phyloP scores from a whole-genome alignment of 2,113 vertebrate genomes.

The Hirundichthys speculiger region DNA sequence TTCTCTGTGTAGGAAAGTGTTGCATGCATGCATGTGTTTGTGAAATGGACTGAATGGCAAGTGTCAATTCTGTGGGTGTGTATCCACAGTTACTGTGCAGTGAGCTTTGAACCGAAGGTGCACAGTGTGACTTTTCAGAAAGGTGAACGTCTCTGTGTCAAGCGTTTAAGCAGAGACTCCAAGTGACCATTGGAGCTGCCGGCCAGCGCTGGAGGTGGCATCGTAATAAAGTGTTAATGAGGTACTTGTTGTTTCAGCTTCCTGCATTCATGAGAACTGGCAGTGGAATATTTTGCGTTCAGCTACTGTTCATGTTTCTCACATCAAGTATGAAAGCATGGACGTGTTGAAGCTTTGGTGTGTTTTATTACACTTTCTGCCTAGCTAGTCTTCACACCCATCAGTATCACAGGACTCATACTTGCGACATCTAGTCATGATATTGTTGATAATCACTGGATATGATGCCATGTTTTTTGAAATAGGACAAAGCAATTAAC shows the following conservation, averaged over 20 bases:
- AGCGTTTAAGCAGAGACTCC: not conserved
- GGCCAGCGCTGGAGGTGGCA: constrained; percentile 1
- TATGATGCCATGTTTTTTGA: constrained; percentile 15
- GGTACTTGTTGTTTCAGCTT: constrained; percentile 34
- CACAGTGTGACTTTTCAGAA: not conserved
- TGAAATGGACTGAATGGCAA: constrained; percentile 47
- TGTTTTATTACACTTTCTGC: constrained; percentile 43
- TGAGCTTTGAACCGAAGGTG: constrained; percentile 19
- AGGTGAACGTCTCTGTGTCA: constrained; percentile 2
- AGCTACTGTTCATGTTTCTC: constrained; percentile 4
- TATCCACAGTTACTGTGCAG: constrained; percentile 30
- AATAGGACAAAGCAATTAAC: not conserved
- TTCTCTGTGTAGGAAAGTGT: constrained; percentile 64
- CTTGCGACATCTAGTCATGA: constrained; percentile 34
- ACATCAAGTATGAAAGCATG: constrained; percentile 18
- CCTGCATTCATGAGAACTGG: constrained; percentile 10
- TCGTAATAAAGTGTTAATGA: constrained; percentile 46
- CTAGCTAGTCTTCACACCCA: constrained; percentile 28
- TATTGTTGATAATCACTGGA: constrained; percentile 10
- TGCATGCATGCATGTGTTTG: constrained; percentile 54
- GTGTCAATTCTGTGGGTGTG: constrained; percentile 63
- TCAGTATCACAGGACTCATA: constrained; percentile 17
- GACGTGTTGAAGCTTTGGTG: constrained; percentile 43
- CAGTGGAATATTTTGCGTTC: constrained; percentile 18
- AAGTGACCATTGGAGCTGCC: not conserved